Base-by-base conservation (phyloP, 1,140 invertebrate genomes). In the Ceratina australensis region DNA sequence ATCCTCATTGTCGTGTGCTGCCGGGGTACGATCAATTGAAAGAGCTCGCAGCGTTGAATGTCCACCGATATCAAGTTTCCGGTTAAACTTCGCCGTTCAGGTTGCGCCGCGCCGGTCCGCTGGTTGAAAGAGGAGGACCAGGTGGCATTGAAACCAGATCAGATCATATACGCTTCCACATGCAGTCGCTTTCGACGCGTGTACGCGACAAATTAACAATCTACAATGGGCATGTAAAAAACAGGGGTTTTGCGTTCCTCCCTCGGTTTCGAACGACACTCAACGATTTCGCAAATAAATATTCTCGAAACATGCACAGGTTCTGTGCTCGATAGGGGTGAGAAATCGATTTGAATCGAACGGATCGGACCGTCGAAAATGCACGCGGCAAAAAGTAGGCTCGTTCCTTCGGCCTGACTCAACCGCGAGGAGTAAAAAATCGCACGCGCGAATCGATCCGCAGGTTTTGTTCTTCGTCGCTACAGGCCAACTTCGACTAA, bases 61-160 rank as follows among this genome's bases (percentile, higher is more conserved):
- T 85, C 83, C 83, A 85, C 82, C 82, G 83, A 85, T 85, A 85
- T 85, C 83, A 85, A 79, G 79, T 85, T 84, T 81, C 83, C 83
- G 83, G 83, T 81, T 85, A 85, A 84, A 85, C 66, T 79, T 85
- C 82, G 33, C 5, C 33, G 79, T 81, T 78, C 78, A 74, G 74
- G 82, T 79, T 72, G 50, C 68, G 79, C 69, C 68, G 50, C 68
- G 79, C 69, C 82, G 82, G 75, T 85, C 75, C 67, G 72, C 33
- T 42, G 67, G 75, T 81, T 81, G 79, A 85, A 85, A 85, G 79
- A 67, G 82, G 69, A 42, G 54, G 26, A 24, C 16, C 69, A 26
- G 18, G 56, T 47, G 56, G 63, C 54, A 80, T 80, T 84, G 81
- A 84, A 79, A 80, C 66, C 81, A 65, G 50, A 80, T 66, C 81